Conservation (phyloP, 2,113 vertebrate species). For the Antechinus stuartii region DNA sequence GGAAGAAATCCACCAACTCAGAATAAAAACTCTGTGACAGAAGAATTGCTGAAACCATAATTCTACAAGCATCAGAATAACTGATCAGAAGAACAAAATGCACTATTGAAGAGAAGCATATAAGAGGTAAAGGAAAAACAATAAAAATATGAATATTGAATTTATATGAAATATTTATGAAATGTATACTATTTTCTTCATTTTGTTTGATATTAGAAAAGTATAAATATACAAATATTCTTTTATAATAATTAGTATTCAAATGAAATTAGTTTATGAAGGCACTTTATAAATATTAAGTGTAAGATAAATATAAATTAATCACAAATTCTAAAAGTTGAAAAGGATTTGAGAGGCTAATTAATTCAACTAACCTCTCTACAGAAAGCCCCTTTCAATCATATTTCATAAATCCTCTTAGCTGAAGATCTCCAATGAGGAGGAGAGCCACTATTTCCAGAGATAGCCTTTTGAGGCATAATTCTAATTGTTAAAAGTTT, state of each 20-base stretch:
- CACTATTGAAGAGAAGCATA: background rate
- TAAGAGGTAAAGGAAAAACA: background rate
- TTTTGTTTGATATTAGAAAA: background rate
- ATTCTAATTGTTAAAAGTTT: background rate
- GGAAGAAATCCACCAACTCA: background rate
- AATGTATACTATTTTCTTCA: background rate
- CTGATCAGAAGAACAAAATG: background rate
- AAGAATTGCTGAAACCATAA: background rate
- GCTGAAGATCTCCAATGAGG: background rate
- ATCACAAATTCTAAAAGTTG: background rate
- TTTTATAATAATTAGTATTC: background rate
- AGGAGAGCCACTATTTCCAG: background rate
- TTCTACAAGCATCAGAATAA: background rate
- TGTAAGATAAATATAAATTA: background rate
- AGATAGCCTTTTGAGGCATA: background rate
- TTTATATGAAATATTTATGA: background rate
- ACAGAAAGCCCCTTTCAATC: background rate
- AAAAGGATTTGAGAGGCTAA: background rate
- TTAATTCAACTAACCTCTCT: background rate
- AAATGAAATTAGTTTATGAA: background rate
- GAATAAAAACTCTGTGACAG: background rate
- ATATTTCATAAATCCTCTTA: background rate
- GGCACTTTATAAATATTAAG: background rate
- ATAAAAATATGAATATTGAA: background rate
- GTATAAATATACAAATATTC: background rate